Conservation (phyloP, 2,888 invertebrate genomes). For the Rhopalosiphum nymphaeae region DNA sequence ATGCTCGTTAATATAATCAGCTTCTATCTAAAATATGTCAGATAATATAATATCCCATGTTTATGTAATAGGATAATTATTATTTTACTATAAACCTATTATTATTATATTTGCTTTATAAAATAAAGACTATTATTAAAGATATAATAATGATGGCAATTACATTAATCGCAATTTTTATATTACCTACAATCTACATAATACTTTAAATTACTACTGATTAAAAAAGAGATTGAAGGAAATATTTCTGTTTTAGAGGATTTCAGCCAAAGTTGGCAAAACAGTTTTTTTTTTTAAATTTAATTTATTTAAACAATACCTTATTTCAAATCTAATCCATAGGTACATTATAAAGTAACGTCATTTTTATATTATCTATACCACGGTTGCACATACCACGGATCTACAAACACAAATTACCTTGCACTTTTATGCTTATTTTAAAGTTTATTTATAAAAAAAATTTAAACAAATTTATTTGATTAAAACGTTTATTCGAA, state of each 20-base stretch:
- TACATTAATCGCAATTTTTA: neutral
- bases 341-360: too few species aligned
- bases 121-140: neutral
- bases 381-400: too few species aligned
- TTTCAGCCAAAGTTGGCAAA: neutral
- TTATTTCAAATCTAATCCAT: too few species aligned
- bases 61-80: neutral
- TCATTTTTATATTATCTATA: too few species aligned
- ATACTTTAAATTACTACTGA: neutral
- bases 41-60: conserved; percentile 1
- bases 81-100: neutral
- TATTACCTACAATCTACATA: neutral
- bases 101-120: neutral
- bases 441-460: too few species aligned
- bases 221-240: neutral
- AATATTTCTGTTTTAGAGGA: too few species aligned
- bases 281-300: too few species aligned
- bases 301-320: too few species aligned
- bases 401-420: too few species aligned
- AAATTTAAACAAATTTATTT: too few species aligned
- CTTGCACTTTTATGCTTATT: too few species aligned
- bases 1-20: conserved; percentile 25
- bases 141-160: neutral
- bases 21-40: conserved; percentile 11
- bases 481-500: too few species aligned